Evolutionary conservation across 2,888 invertebrate genomes (phyloP).

Genomic region (Drosophila pegasa): DNA sequence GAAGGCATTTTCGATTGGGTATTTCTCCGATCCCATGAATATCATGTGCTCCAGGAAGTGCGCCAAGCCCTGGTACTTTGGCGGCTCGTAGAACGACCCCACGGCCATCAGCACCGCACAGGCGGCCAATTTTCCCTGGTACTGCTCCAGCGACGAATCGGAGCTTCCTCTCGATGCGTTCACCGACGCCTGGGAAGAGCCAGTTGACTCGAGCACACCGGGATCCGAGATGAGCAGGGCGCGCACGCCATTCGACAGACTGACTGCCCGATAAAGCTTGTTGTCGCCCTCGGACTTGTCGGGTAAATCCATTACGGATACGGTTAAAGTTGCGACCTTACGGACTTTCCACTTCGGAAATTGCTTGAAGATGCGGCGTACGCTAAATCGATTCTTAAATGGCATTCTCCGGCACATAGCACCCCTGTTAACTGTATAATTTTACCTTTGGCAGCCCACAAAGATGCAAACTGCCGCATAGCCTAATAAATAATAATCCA

Average conservation of each 20-base stretch:
- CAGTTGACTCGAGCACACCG: background rate
- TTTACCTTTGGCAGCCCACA: conserved; percentile 40
- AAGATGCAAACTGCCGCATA: conserved; percentile 35
- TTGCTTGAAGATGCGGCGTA: conserved; percentile 29
- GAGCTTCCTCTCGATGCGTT: conserved; percentile 6
- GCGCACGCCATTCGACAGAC: conserved; percentile 89
- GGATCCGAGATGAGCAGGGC: conserved; percentile 90
- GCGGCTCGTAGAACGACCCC: conserved; percentile 92
- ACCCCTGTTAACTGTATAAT: conserved; percentile 9
- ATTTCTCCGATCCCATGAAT: conserved; percentile 97
- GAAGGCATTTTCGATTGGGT: conserved; percentile 94
- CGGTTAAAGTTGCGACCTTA: conserved; percentile 15
- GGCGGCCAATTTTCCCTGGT: conserved; percentile 87
- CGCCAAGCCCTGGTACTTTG: conserved; percentile 92
- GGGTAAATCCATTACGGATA: conserved; percentile 86
- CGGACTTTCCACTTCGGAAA: conserved; percentile 35
- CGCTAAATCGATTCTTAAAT: conserved; percentile 22
- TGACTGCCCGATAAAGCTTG: conserved; percentile 90
- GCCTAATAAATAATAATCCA: conserved; percentile 64
- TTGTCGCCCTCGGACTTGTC: conserved; percentile 91
- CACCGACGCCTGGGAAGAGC: background rate
- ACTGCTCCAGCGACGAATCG: conserved; percentile 50
- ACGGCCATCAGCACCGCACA: conserved; percentile 91
- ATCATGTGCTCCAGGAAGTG: conserved; percentile 96
- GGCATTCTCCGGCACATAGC: conserved; percentile 39